Evolutionary conservation across 2,797 vertebrate species (phyloP).

Genomic region (Smutsia temminckii): DNA sequence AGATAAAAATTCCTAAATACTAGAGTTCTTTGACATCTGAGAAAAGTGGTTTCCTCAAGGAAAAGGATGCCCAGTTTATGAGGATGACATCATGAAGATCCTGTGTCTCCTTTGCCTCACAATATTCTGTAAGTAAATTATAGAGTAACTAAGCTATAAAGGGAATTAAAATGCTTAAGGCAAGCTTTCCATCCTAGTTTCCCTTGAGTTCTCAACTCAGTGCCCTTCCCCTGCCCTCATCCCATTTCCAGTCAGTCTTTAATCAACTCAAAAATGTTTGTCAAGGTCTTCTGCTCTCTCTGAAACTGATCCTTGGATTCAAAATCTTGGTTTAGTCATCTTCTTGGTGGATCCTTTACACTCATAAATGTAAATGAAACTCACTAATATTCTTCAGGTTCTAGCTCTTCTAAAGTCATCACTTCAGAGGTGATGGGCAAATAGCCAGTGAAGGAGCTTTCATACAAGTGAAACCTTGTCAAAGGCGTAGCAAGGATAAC

Average conservation of each 20-base stretch:
- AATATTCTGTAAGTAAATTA: background rate
- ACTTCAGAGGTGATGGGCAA: background rate
- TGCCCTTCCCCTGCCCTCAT: background rate
- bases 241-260: background rate
- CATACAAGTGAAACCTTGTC: background rate
- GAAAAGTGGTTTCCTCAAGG: background rate
- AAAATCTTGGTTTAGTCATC: background rate
- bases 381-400: background rate
- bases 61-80: background rate
- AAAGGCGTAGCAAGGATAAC: background rate
- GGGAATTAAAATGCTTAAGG: background rate
- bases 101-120: background rate
- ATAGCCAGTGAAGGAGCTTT: background rate
- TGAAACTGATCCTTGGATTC: background rate
- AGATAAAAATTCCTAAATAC: background rate
- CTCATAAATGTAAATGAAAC: background rate
- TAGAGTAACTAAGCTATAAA: background rate
- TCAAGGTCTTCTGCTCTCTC: background rate
- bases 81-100: background rate
- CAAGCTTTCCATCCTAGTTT: background rate
- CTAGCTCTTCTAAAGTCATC: background rate
- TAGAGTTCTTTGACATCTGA: background rate
- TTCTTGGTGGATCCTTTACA: background rate
- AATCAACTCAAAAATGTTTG: background rate
- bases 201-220: background rate